Evolutionary conservation across 2,888 invertebrate genomes (phyloP), one percentile per base, ranked within the genome.

Genomic region (Oscheius sp.): DNA sequence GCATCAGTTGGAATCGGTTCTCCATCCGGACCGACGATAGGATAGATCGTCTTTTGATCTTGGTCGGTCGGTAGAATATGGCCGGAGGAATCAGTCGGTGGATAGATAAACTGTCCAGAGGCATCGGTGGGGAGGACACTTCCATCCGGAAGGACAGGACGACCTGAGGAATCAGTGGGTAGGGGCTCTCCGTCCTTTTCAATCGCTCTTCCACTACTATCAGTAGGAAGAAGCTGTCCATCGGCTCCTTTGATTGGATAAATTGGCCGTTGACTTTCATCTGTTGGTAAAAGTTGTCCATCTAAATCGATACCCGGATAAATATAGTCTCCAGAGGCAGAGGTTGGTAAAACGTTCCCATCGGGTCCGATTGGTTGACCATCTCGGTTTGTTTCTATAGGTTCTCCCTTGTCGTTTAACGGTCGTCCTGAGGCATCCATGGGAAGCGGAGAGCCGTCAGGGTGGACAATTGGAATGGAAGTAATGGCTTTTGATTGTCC

Each of bases 281-380:
- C 73, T 44, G 67, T 68, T 0, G 30, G 20, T 4, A 73, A 26
- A 22, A 69, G 69, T 20, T 71, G 66, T 17, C 73, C 78, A 50
- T 78, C 74, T 4, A 68, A 66, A 36, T 70, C 80, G 38, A 83
- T 70, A n/a, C 49, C 75, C 2, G 68, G 71, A 67, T 85, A 85
- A 8, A 82, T 54, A 74, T 77, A 84, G 17, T 56, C 59, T 30
- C 74, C 78, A 28, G 54, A 20, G 8, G 57, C 50, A 64, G 72
- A 76, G 50, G 74, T 67, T 12, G 73, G 67, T 36, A 64, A 22
- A 14, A 54, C 64, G 17, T 54, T 17, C 47, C 77, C 67, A 41
- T 69, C 62, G 41, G 49, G 66, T 12, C 61, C 67, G 5, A 78
- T 70, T 41, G 73, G 72, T 38, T 67, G 38, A 17, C 79, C 79